Conservation (phyloP, 1,140 invertebrate species). For the Doryteuthis pealeii region DNA sequence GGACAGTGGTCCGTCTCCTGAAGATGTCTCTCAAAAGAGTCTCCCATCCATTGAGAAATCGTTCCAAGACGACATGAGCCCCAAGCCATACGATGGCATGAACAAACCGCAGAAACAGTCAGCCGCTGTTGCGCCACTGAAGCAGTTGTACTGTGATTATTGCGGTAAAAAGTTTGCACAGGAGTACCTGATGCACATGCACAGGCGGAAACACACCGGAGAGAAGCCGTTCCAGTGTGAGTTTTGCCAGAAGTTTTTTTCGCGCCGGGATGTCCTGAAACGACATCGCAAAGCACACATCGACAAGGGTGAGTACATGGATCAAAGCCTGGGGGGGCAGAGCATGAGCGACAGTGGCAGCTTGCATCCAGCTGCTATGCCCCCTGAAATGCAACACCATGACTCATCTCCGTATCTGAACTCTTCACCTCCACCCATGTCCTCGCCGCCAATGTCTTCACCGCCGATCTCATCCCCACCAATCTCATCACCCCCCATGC, state of each 20-base stretch:
- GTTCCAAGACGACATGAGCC: not conserved
- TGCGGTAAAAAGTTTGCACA: slow-evolving; percentile 2
- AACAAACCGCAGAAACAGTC: no score
- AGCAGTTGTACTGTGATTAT: not conserved
- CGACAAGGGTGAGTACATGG: no score
- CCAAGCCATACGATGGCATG: not conserved
- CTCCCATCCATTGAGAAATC: not conserved
- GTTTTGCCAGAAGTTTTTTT: slow-evolving; percentile 74
- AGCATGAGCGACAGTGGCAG: no score
- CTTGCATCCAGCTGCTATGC: not conserved
- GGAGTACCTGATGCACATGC: not conserved
- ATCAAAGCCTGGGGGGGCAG: no score
- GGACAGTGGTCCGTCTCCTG: not conserved
- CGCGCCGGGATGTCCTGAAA: not conserved
- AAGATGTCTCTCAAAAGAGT: not conserved
- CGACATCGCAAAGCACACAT: not conserved
- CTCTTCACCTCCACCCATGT: no score
- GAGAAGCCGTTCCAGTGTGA: slow-evolving; percentile 85
- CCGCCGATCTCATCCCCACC: not conserved
- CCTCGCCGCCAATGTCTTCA: not conserved
- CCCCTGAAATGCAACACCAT: not conserved
- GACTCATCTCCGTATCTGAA: no score
- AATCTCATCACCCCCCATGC: not conserved
- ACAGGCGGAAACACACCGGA: slow-evolving; percentile 53
- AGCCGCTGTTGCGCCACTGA: not conserved